A percentile compares a stretch with the other conserved stretches of the same genome.
phyloP scores from a whole-genome alignment of 2,888 invertebrate species.

The Nesidiocoris tenuis region DNA sequence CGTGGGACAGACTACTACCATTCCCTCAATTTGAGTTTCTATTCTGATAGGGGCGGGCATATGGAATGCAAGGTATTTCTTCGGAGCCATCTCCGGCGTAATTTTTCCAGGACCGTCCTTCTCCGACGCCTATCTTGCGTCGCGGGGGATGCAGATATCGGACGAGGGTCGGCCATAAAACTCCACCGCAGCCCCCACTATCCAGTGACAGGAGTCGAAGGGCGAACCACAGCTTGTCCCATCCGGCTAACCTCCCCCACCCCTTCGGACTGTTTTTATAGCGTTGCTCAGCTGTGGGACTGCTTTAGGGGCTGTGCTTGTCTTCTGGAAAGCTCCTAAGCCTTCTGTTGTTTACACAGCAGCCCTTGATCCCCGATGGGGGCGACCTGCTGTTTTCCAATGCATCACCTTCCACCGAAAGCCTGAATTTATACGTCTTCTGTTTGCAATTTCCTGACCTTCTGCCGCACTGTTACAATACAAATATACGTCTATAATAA shows the following conservation, averaged over 20 bases:
- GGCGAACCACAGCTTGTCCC: not conserved
- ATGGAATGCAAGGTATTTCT: too few species aligned
- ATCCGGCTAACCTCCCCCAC: not conserved
- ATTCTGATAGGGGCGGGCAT: too few species aligned
- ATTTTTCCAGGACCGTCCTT: too few species aligned
- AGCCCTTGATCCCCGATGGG: not conserved
- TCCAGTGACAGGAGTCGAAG: not conserved
- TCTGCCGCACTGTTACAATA: too few species aligned
- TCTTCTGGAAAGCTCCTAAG: not conserved
- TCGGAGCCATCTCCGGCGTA: too few species aligned
- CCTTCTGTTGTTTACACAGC: not conserved
- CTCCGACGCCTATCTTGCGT: too few species aligned
- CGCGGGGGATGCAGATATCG: not conserved
- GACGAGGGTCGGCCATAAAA: not conserved
- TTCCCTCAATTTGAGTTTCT: too few species aligned
- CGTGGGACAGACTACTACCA: too few species aligned
- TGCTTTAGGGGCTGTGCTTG: not conserved
- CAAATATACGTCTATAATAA: too few species aligned
- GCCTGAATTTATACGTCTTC: too few species aligned
- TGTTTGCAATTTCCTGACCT: too few species aligned
- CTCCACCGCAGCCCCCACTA: not conserved
- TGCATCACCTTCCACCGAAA: not conserved
- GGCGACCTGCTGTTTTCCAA: not conserved
- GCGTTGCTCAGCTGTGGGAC: not conserved
- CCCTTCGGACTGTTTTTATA: not conserved